These are phyloP conservation scores for Fundulus diaphanus DNA, from an alignment of 2,797 vertebrate genomes.

Conservation along the genomic window DNA sequence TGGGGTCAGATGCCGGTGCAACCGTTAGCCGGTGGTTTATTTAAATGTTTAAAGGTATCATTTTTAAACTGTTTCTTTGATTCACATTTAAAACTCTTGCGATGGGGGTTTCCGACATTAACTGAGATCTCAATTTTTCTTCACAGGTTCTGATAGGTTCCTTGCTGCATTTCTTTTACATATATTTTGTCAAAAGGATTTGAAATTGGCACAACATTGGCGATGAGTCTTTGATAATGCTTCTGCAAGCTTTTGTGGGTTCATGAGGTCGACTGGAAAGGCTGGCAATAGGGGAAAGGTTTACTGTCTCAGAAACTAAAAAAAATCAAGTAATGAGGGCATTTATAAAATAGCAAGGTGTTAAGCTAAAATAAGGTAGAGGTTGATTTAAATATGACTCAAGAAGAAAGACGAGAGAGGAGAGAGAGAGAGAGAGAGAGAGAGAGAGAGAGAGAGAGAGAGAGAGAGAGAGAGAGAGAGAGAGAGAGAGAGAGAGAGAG, in stretches of 20 bases:
- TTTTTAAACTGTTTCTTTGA: background rate
- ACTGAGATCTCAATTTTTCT: background rate
- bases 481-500: background rate
- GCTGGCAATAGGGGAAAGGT: slow-evolving; percentile 2
- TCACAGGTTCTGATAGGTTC: background rate
- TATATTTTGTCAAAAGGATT: background rate
- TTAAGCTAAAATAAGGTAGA: slow-evolving; percentile 34
- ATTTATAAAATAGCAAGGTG: slow-evolving; percentile 9
- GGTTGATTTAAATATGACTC: slow-evolving; percentile 4
- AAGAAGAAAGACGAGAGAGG: background rate
- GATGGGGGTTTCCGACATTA: background rate
- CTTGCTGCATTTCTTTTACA: too few relatives aligned
- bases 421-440: too few relatives aligned
- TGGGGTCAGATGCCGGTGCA: background rate
- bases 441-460: background rate
- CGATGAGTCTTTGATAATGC: background rate
- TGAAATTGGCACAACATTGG: background rate
- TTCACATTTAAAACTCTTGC: background rate
- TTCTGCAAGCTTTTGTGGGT: background rate
- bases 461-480: too few relatives aligned
- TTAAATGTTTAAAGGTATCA: background rate
- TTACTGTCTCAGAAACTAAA: slow-evolving; percentile 7
- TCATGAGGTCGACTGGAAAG: slow-evolving; percentile 2
- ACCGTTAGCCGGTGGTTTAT: background rate
- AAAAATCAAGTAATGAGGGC: slow-evolving; percentile 9